Percentiles rank a stretch among this genome's conserved stretches.
These are phyloP conservation scores for Nemurella pictetii DNA, from an alignment of 2,888 invertebrate genomes.

Conservation along the genomic window DNA sequence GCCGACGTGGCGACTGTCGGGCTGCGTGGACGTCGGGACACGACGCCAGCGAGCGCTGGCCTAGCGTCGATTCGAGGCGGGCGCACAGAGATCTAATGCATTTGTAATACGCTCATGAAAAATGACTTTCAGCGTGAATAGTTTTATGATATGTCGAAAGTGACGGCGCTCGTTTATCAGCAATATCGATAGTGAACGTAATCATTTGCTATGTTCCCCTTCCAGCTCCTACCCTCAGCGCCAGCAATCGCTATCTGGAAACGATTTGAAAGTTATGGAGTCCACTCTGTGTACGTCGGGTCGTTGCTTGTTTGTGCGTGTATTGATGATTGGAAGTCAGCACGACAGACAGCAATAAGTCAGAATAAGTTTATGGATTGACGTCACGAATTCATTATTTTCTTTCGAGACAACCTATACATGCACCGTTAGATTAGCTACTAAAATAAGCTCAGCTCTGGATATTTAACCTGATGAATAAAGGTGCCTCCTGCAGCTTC, in stretches of 20 bases:
- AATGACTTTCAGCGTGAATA: not conserved
- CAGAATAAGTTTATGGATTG: not conserved
- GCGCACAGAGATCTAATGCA: not conserved
- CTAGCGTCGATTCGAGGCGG: too few species aligned
- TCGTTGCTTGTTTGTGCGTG: too few species aligned
- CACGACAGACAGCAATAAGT: not conserved
- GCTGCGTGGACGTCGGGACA: not conserved
- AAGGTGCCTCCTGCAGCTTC: not conserved
- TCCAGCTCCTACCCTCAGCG: not conserved
- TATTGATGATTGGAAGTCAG: too few species aligned
- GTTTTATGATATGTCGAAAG: constrained; percentile 6
- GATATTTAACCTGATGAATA: too few species aligned
- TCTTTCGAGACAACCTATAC: not conserved
- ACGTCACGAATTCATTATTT: not conserved
- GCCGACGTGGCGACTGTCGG: not conserved
- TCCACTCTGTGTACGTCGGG: too few species aligned
- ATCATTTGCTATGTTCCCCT: not conserved
- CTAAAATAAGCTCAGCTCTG: not conserved
- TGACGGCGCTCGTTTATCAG: constrained; percentile 2
- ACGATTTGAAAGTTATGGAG: not conserved
- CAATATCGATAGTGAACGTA: not conserved
- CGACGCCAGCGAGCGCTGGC: too few species aligned
- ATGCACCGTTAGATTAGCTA: not conserved
- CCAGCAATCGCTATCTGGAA: not conserved
- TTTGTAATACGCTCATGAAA: not conserved